phyloP scores from a whole-genome alignment of 2,888 invertebrate genomes.

The Vannuccia rotundouncinata region DNA sequence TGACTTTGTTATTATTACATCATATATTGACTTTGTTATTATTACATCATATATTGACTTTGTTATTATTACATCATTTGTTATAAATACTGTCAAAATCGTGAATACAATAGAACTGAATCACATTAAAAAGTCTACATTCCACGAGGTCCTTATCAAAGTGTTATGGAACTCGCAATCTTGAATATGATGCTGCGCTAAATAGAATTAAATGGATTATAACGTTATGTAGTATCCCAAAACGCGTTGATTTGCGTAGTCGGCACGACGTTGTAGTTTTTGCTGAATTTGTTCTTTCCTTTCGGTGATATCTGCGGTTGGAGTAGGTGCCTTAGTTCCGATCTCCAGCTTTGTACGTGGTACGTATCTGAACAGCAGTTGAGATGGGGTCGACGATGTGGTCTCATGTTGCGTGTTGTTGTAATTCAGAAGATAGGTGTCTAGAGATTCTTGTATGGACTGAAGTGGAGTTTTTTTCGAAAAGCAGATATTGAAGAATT shows the following conservation, averaged over 20 bases:
- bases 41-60: too few species aligned
- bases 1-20: too few species aligned
- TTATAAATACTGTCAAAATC: too few species aligned
- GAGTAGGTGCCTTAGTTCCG: slow-evolving; percentile 6
- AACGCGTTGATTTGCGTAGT: slow-evolving; percentile 5
- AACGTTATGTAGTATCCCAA: too few species aligned
- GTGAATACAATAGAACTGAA: too few species aligned
- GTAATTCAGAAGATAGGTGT: neutral
- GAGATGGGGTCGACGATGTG: slow-evolving; percentile 12
- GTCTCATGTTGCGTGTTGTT: slow-evolving; percentile 29
- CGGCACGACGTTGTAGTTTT: neutral
- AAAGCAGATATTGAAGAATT: neutral
- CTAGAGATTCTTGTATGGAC: neutral
- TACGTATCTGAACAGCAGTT: slow-evolving; percentile 29
- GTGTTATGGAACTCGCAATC: too few species aligned
- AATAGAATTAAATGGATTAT: too few species aligned
- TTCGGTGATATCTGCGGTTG: slow-evolving; percentile 16
- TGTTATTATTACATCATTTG: too few species aligned
- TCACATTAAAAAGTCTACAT: too few species aligned
- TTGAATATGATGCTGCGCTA: too few species aligned
- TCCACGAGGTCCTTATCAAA: too few species aligned
- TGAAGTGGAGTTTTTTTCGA: neutral
- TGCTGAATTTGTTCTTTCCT: neutral
- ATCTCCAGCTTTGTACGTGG: slow-evolving; percentile 28
- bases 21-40: too few species aligned